Evolutionary conservation across 92 coral and sea anemone genomes (phyloP), one percentile per base, ranked within the genome.

Genomic region (Siderastrea siderea): DNA sequence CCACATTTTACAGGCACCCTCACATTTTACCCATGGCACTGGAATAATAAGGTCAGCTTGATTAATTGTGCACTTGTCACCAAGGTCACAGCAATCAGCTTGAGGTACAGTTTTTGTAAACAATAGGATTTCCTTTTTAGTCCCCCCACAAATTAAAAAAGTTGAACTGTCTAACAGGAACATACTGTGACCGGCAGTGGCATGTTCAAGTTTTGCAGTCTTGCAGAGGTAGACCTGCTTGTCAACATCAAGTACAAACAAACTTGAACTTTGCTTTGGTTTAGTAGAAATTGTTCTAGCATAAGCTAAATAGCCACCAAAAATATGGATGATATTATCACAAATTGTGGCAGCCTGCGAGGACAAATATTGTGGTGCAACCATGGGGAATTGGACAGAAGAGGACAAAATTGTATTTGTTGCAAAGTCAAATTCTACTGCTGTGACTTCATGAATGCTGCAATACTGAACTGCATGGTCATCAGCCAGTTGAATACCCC

Each of bases 11-110:
- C 90, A 86, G 9, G 51, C 3, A 44, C 85, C 90, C 12, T 86
- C 84, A 68, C 90, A 86, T 72, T 86, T 86, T 5, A 78, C 61
- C 84, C 84, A 86, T 50, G 84, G 84, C 3, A 86, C 77, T 7
- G 90, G 90, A 68, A 73, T 62, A 44, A 78, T 68, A 57, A 86
- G 59, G 46, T 78, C 90, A 19, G 90, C 17, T 77, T 68, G 15
- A 38, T 78, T 86, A 3, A 86, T 63, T 68, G 38, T 54, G 49
- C 90, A 86, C 38, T 47, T 2, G 3, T 73, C 84, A 77, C 71
- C 84, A 68, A 86, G 90, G 68, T 86, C 90, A 78, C 90, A 78
- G 60, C 19, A 38, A 47, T 86, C 90, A 17, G 84, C 85, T 86
- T 46, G 78, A 19, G 84, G 90, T 43, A 73, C 52, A 11, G 55